Base-by-base conservation (phyloP, 2,888 invertebrate species). In the Parnassius mnemosyne region DNA sequence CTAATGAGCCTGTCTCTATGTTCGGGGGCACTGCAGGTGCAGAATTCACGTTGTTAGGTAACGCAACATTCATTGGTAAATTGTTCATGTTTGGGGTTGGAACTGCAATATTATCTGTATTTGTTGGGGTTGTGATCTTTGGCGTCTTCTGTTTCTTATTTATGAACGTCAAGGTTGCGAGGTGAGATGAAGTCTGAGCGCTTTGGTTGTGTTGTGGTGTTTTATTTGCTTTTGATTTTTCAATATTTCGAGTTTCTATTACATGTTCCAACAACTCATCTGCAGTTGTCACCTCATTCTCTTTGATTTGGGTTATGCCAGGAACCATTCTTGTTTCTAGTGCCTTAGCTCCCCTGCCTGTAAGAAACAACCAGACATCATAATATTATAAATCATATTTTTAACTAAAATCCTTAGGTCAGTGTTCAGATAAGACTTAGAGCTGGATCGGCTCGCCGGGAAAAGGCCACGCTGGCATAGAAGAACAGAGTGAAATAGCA, bases 1-100 rank as follows among this genome's bases (percentile, higher is more conserved):
- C 90, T 49, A 91, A 67, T 0, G 91, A 91, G 0, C 90, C 91
- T 0, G 74, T 77, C 63, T 89, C 87, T 1, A 90, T 86, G 63
- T 90, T 88, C 0, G 79, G 57, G 3, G 88, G 85, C 3, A 86
- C 73, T 7, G 73, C 69, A 0, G 78, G 67, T 3, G 75, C 60
- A 0, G 69, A 60, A 49, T 69, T 74, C 0, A 73, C 53, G 3
- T 65, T 65, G 5, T 74, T 69, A 0, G 74, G 71, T 1, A 71
- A 67, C 7, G 69, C 69, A 1, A 65, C 57, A 9, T 52, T 55
- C 9, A 67, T 52, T 62, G 67, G 47, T 13, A 47, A 71, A 0
- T 69, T 46, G 16, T 70, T 69, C n/a, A 70, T 41, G 66, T 68
- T 73, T 0, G 59, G 69, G 42, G 16, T 71, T 65, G 34, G 69